Base-by-base conservation (phyloP, 2,888 invertebrate genomes). In the Thymelicus sylvestris region DNA sequence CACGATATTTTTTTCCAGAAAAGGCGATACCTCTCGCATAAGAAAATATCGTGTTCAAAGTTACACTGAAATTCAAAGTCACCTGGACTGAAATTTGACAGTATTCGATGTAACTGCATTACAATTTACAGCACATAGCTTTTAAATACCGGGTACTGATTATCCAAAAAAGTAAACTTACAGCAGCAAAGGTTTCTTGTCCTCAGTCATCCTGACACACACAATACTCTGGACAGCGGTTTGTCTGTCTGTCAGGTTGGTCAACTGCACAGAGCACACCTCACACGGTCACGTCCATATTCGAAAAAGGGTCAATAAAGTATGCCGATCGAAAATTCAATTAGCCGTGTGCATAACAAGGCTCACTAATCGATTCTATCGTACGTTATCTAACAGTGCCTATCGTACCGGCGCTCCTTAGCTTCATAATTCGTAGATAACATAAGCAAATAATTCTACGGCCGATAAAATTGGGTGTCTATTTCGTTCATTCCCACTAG, bases 161-260 rank as follows among this genome's bases (percentile, higher is more conserved):
- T 10, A 10, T 10, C 8, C 41, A 8, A 71, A 59, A 15, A 47
- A 7, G 70, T 67, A 67, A 74, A 91, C 92, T 91, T 79, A 92
- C 91, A 84, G 79, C 55, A 92, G 70, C 62, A 91, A 77, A 2
- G 91, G 90, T 64, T 87, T 87, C 55, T 76, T 80, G 69, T 88
- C 83, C 52, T 86, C 89, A 5, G 81, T 80, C 88, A 88, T 91
- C 73, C 75, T 81, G 59, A 44, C 62, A 73, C 50, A 50, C 63
- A 55, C n/a, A 67, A 72, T 69, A 31, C 31, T 31, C 31, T 31
- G 31, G 31, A 31, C 31, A 31, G 31, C 31, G 31, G 31, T 31
- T 3, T 31, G 31, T 19, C 62, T 52, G 38, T 68, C 15, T 2
- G 2, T 19, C 67, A 66, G 67, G 13, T 10, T 65, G 60, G 60